Evolutionary conservation across 2,797 vertebrate genomes (phyloP).

Genomic region (Margarornis squamiger): DNA sequence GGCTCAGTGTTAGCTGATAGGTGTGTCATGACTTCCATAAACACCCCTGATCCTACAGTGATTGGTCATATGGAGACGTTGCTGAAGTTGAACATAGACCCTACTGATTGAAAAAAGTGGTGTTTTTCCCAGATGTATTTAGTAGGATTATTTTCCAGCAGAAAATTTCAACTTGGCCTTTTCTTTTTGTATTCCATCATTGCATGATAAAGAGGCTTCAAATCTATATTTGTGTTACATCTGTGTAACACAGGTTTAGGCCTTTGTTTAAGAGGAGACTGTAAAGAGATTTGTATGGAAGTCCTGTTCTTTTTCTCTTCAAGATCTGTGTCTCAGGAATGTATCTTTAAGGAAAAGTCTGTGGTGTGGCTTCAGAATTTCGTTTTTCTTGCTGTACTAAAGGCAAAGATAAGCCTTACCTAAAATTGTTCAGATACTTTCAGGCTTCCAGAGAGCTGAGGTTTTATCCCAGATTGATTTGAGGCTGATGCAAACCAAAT

Average conservation of each 20-base stretch:
- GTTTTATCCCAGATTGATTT: background rate
- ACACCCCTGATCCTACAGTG: background rate
- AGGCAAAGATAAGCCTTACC: background rate
- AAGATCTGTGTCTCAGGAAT: background rate
- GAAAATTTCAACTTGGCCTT: background rate
- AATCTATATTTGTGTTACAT: background rate
- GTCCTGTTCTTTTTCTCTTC: background rate
- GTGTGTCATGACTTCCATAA: background rate
- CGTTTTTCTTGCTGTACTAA: background rate
- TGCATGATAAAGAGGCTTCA: background rate
- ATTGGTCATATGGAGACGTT: background rate
- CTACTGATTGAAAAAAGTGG: background rate
- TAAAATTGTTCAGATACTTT: background rate
- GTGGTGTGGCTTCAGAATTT: background rate
- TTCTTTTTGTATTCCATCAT: background rate
- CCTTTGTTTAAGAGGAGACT: background rate
- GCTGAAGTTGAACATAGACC: background rate
- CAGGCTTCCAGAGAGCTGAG: background rate
- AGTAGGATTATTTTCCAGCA: background rate
- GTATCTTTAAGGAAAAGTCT: background rate
- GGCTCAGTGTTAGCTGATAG: background rate
- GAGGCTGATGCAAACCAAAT: constrained; percentile 6
- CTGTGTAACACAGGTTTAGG: background rate
- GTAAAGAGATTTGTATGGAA: background rate
- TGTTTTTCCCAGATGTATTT: background rate